Evolutionary conservation across 1,140 invertebrate genomes (phyloP).

Genomic region (Steinernema feltiae): DNA sequence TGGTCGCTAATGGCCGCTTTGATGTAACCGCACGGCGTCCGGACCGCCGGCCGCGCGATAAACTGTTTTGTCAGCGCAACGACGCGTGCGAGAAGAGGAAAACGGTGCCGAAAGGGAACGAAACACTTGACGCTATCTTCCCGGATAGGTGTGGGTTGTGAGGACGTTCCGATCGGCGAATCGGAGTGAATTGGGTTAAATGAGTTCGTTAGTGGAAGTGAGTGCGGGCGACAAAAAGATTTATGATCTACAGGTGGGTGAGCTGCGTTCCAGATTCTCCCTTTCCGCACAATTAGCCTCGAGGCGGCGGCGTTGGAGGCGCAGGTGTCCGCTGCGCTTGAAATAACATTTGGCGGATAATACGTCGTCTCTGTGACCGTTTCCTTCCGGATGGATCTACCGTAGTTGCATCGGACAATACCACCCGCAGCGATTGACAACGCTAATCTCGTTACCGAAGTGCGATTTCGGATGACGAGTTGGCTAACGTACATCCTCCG

Average conservation of each 20-base stretch:
- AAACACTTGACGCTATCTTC: background rate
- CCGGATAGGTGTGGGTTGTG: background rate
- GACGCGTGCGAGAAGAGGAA: background rate
- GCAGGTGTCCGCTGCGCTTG: background rate
- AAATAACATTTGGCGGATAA: conserved; percentile 1
- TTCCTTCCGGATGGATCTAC: no score
- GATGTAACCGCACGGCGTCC: background rate
- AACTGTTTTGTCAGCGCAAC: conserved; percentile 14
- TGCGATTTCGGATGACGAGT: no score
- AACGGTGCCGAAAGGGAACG: background rate
- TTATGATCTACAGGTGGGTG: background rate
- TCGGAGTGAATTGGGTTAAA: background rate
- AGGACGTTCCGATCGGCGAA: background rate
- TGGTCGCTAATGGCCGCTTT: background rate
- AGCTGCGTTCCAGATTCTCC: background rate
- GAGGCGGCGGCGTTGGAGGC: background rate
- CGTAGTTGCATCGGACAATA: background rate
- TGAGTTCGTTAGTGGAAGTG: background rate
- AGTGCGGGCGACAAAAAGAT: background rate
- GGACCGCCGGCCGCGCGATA: background rate
- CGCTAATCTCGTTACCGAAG: no score
- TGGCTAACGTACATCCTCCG: no score
- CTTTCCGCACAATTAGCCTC: background rate
- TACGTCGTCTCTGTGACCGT: background rate
- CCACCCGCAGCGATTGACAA: background rate